Evolutionary conservation across 2,888 invertebrate species (phyloP).

Genomic region (Heliconius sara): DNA sequence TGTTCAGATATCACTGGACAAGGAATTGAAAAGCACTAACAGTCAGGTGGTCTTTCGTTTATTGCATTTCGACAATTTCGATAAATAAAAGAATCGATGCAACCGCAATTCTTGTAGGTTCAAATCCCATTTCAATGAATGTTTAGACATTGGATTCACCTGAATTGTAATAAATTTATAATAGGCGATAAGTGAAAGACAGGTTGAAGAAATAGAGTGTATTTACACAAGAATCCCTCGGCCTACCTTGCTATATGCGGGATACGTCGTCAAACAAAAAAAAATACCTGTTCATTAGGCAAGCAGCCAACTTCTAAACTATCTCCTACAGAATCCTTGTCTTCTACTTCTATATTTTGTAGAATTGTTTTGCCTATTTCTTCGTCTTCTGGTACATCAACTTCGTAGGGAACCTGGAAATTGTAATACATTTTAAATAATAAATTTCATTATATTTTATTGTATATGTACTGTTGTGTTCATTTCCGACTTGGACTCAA

Average conservation of each 20-base stretch:
- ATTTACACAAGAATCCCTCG: neutral
- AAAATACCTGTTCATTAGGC: constrained; percentile 73
- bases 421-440: neutral
- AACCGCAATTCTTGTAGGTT: too few species aligned
- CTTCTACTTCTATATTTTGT: constrained; percentile 88
- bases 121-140: too few species aligned
- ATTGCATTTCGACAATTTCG: too few species aligned
- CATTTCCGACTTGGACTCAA: too few species aligned
- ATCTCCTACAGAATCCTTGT: constrained; percentile 91
- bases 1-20: too few species aligned
- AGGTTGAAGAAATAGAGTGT: neutral
- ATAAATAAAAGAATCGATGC: too few species aligned
- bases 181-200: too few species aligned
- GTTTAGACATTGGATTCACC: too few species aligned
- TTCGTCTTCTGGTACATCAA: constrained; percentile 90
- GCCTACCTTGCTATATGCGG: neutral
- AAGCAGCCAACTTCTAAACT: constrained; percentile 89
- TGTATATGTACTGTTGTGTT: too few species aligned
- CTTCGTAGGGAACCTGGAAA: constrained; percentile 90
- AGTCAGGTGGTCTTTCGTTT: too few species aligned
- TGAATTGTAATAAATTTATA: too few species aligned
- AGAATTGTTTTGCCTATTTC: constrained; percentile 88
- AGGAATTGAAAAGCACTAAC: too few species aligned
- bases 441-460: neutral
- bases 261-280: neutral